Evolutionary conservation across 2,113 vertebrate genomes (phyloP).

Genomic region (Chamaetylas fuelleborni): DNA sequence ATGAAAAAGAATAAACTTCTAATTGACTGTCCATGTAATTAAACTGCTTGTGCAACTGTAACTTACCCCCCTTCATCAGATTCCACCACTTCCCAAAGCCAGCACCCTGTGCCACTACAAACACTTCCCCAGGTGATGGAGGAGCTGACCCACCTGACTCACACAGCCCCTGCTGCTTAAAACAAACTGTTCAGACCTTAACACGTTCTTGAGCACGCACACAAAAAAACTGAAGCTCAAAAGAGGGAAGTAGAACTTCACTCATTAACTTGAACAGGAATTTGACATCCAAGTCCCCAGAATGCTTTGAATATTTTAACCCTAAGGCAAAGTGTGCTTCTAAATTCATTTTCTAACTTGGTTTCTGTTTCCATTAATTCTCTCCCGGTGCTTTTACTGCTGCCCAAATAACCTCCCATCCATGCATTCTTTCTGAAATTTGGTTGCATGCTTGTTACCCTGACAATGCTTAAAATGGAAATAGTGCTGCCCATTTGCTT

Average conservation of each 20-base stretch:
- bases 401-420: not conserved
- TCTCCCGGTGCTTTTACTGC: not conserved
- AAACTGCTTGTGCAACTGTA: not conserved
- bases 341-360: not conserved
- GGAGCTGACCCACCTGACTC: not conserved
- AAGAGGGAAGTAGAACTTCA: not conserved
- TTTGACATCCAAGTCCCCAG: not conserved
- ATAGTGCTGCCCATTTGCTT: not conserved
- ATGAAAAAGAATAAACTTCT: not conserved
- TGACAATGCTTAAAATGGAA: slow-evolving; percentile 47
- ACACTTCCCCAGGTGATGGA: not conserved
- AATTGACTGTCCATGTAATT: not conserved
- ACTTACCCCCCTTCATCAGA: not conserved
- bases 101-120: not conserved
- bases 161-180: not conserved
- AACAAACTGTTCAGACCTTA: not conserved
- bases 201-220: not conserved
- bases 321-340: not conserved
- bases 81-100: not conserved
- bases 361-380: slow-evolving; percentile 25
- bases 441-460: not conserved
- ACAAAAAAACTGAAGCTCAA: not conserved
- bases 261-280: not conserved
- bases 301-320: not conserved
- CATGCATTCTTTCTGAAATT: not conserved